phyloP scores from a whole-genome alignment of 2,113 vertebrate genomes.

The Dolichallabes microphthalmus region DNA sequence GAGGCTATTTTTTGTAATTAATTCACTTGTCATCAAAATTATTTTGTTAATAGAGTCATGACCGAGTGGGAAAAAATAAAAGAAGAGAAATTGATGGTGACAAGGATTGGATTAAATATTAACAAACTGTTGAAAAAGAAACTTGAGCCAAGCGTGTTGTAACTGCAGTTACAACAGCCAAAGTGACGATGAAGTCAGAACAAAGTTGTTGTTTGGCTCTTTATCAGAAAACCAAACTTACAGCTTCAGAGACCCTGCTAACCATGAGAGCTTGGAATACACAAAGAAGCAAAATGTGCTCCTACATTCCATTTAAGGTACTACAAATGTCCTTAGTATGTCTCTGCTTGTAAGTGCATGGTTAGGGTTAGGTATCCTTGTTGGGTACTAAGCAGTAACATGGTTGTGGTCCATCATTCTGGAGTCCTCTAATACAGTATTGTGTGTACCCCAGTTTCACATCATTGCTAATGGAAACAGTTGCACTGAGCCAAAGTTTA shows the following conservation, averaged over 20 bases:
- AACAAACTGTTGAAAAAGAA: slow-evolving; percentile 21
- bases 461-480: background rate
- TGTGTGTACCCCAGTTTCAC: background rate
- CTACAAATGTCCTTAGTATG: background rate
- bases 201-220: background rate
- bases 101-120: slow-evolving; percentile 51
- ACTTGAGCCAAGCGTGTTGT: background rate
- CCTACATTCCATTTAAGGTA: slow-evolving; percentile 1
- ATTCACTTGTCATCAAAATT: slow-evolving; percentile 25
- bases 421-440: background rate
- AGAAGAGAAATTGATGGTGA: slow-evolving; percentile 54
- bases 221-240: background rate
- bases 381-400: background rate
- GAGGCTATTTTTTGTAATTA: slow-evolving; percentile 45
- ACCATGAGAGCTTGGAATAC: background rate
- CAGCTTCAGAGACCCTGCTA: background rate
- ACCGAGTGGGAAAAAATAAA: slow-evolving; percentile 35
- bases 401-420: background rate
- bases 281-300: background rate
- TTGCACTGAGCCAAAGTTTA: background rate
- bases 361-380: background rate
- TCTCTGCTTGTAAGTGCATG: background rate
- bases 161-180: background rate
- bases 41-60: slow-evolving; percentile 33
- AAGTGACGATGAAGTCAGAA: background rate